Conservation (phyloP, 2,113 vertebrate species). For the Sander vitreus region DNA sequence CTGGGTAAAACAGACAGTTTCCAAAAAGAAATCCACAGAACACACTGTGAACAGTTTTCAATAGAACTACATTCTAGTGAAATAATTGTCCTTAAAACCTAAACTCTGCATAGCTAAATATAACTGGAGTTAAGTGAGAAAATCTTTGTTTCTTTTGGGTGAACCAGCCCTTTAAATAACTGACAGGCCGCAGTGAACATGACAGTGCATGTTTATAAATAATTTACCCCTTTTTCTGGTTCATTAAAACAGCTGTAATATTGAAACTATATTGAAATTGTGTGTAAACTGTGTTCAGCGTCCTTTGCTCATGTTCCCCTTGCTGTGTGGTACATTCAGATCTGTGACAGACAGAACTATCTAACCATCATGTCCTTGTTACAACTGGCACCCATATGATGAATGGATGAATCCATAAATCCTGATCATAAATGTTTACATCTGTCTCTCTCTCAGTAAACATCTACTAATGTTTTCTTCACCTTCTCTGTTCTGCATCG, state of each 20-base stretch:
- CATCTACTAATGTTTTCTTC: background rate
- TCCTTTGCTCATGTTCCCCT: background rate
- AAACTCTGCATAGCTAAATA: background rate
- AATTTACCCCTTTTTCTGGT: too few relatives aligned
- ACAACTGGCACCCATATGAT: slow-evolving; percentile 33
- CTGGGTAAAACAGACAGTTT: background rate
- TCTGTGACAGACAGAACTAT: slow-evolving; percentile 36
- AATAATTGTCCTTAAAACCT: background rate
- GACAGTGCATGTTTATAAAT: too few relatives aligned
- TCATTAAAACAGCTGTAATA: too few relatives aligned
- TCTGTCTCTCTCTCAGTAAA: background rate
- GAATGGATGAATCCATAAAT: slow-evolving; percentile 45
- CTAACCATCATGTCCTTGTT: slow-evolving; percentile 30
- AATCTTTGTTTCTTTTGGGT: background rate
- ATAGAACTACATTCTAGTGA: background rate
- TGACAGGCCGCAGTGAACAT: too few relatives aligned
- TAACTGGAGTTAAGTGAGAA: background rate
- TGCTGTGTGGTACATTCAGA: background rate
- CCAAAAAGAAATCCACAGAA: background rate
- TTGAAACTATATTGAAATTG: too few relatives aligned
- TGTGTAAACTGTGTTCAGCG: background rate
- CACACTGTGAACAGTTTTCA: background rate
- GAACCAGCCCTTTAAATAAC: background rate
- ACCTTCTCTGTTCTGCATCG: slow-evolving; percentile 7
- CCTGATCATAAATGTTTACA: slow-evolving; percentile 33